A percentile compares a stretch with the other conserved stretches of the same genome.
Conservation (phyloP, 2,888 invertebrate species). For the Pristionchus exspectatus region DNA sequence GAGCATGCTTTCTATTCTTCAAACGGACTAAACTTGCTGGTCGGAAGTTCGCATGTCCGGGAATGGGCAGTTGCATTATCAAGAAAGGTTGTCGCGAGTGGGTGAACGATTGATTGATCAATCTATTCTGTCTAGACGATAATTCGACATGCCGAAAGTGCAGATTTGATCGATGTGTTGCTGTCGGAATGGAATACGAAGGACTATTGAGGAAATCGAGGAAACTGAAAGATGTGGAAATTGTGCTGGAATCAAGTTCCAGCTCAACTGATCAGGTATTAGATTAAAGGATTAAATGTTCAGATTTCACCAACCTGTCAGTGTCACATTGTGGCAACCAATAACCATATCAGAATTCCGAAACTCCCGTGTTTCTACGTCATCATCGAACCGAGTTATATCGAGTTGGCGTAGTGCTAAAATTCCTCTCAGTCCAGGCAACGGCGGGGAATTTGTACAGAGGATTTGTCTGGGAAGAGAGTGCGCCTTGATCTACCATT, state of each 20-base stretch:
- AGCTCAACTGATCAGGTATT: background rate
- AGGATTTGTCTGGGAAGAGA: too few relatives aligned
- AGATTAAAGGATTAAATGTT: too few relatives aligned
- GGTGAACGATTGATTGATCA: too few relatives aligned
- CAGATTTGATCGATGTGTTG: constrained; percentile 27
- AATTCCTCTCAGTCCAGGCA: too few relatives aligned
- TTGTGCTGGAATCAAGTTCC: background rate
- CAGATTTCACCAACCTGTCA: too few relatives aligned
- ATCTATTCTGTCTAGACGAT: constrained; percentile 3
- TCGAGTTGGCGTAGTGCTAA: too few relatives aligned
- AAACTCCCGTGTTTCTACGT: too few relatives aligned
- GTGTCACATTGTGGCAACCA: too few relatives aligned
- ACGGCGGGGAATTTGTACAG: too few relatives aligned
- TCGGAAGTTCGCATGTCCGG: background rate
- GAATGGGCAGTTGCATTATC: background rate
- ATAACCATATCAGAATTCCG: too few relatives aligned
- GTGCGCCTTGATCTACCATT: too few relatives aligned
- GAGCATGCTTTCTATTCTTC: constrained; percentile 20
- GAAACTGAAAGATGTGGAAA: background rate
- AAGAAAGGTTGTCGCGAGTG: background rate
- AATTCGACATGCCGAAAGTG: constrained; percentile 10
- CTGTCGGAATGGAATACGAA: constrained; percentile 24
- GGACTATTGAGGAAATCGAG: constrained; percentile 38
- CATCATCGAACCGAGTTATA: too few relatives aligned
- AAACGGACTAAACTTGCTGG: constrained; percentile 12